phyloP scores from a whole-genome alignment of 2,888 invertebrate species.

The Platypus cylindrus region DNA sequence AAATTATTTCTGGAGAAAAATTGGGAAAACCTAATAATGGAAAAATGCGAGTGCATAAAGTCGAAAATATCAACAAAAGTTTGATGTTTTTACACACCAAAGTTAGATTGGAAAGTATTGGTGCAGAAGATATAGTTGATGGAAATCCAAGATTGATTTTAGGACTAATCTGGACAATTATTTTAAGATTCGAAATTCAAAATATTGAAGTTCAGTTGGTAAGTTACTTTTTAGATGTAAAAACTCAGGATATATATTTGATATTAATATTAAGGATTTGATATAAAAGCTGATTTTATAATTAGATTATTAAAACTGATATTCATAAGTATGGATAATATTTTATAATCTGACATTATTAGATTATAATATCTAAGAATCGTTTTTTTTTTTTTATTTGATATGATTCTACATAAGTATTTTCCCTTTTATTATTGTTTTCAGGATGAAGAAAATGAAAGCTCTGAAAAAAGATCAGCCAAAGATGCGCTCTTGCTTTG shows the following conservation, averaged over 20 bases:
- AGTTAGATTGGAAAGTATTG: conserved; percentile 94
- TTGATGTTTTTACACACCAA: conserved; percentile 92
- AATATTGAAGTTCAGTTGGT: conserved; percentile 96
- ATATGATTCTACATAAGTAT: too few species aligned
- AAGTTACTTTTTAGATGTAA: too few species aligned
- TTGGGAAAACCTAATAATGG: conserved; percentile 94
- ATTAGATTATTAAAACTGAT: too few species aligned
- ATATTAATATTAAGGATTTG: too few species aligned
- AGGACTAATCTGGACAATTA: conserved; percentile 98
- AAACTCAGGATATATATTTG: not conserved
- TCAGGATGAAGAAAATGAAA: conserved; percentile 91
- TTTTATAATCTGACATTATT: not conserved
- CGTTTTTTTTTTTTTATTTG: too few species aligned
- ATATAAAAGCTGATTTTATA: too few species aligned
- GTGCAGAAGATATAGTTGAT: conserved; percentile 98
- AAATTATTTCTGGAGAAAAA: conserved; percentile 97
- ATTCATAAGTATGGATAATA: too few species aligned
- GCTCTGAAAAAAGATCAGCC: conserved; percentile 95
- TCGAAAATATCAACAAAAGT: conserved; percentile 97
- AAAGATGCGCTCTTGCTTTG: conserved; percentile 96
- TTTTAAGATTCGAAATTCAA: conserved; percentile 96
- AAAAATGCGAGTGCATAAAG: conserved; percentile 94
- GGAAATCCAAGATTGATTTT: conserved; percentile 94
- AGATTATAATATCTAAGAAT: not conserved
- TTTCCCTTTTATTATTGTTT: too few species aligned